phyloP scores from a whole-genome alignment of 2,797 vertebrate genomes.

The Coreius guichenoti region DNA sequence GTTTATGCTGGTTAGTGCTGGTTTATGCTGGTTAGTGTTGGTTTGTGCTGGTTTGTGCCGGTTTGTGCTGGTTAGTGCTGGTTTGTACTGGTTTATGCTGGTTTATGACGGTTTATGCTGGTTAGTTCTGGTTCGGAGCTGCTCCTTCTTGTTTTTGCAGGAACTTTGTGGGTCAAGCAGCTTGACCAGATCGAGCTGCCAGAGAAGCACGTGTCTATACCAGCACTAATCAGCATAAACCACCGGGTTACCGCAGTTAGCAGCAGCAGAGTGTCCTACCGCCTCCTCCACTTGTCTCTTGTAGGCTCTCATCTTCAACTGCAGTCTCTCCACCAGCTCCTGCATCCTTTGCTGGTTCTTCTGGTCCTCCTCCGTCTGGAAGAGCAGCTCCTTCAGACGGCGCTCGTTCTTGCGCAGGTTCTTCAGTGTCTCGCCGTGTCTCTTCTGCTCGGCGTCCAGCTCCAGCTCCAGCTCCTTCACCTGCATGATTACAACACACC shows the following conservation, averaged over 20 bases:
- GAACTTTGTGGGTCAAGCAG: background rate
- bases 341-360: constrained; percentile 86
- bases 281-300: constrained; percentile 88
- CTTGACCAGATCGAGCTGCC: background rate
- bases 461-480: constrained; percentile 83
- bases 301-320: constrained; percentile 86
- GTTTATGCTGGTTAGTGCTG: too few species aligned
- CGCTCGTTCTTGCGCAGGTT: constrained; percentile 84
- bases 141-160: background rate
- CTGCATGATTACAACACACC: constrained; percentile 60
- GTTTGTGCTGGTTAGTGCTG: too few species aligned
- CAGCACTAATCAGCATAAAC: background rate
- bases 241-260: background rate
- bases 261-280: constrained; percentile 63
- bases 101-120: too few species aligned
- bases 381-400: constrained; percentile 83
- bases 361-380: constrained; percentile 85
- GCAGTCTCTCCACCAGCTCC: constrained; percentile 84
- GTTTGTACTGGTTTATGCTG: too few species aligned
- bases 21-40: too few species aligned
- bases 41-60: too few species aligned
- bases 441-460: constrained; percentile 82
- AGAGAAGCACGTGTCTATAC: background rate
- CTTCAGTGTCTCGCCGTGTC: constrained; percentile 81
- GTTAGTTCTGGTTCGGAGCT: too few species aligned